phyloP scores from a whole-genome alignment of 2,113 vertebrate genomes.

The Centrocercus urophasianus region DNA sequence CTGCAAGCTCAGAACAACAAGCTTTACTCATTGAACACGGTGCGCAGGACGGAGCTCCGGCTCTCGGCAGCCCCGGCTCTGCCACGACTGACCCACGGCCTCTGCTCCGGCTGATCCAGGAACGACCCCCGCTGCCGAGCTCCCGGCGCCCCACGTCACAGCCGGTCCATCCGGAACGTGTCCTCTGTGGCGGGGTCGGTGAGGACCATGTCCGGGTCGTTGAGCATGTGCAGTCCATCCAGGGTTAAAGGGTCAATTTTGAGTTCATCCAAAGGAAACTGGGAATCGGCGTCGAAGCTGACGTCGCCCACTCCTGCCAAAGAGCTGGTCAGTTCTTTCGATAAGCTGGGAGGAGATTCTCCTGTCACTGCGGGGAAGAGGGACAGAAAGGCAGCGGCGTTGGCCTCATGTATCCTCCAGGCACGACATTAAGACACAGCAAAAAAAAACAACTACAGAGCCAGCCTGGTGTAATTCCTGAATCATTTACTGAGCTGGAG shows the following conservation, averaged over 20 bases:
- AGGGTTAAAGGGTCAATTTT: slow-evolving; percentile 98
- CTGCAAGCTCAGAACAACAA: slow-evolving; percentile 87
- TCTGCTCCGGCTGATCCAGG: slow-evolving; percentile 77
- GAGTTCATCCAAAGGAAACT: slow-evolving; percentile 97
- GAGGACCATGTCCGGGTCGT: slow-evolving; percentile 98
- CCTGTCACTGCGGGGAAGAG: slow-evolving; percentile 86
- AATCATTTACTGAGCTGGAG: rapidly evolving
- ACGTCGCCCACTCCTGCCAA: slow-evolving; percentile 93
- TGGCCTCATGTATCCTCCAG: rapidly evolving
- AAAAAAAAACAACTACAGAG: too few relatives aligned
- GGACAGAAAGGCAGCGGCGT: rapidly evolving
- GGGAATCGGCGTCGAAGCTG: slow-evolving; percentile 94
- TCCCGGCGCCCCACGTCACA: slow-evolving; percentile 77
- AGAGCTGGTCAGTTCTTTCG: slow-evolving; percentile 95
- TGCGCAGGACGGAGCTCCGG: slow-evolving; percentile 71
- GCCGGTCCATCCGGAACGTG: slow-evolving; percentile 98
- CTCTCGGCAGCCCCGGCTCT: slow-evolving; percentile 41
- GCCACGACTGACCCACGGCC: slow-evolving; percentile 48
- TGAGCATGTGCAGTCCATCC: slow-evolving; percentile 99
- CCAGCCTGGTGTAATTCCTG: not conserved
- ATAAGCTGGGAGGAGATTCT: slow-evolving; percentile 96
- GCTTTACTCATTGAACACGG: slow-evolving; percentile 79
- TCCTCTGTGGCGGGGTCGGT: slow-evolving; percentile 96
- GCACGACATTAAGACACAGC: not conserved
- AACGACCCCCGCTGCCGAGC: slow-evolving; percentile 43